These are phyloP conservation scores for Frankliniella intonsa DNA, from an alignment of 2,888 invertebrate genomes.

Conservation along the genomic window DNA sequence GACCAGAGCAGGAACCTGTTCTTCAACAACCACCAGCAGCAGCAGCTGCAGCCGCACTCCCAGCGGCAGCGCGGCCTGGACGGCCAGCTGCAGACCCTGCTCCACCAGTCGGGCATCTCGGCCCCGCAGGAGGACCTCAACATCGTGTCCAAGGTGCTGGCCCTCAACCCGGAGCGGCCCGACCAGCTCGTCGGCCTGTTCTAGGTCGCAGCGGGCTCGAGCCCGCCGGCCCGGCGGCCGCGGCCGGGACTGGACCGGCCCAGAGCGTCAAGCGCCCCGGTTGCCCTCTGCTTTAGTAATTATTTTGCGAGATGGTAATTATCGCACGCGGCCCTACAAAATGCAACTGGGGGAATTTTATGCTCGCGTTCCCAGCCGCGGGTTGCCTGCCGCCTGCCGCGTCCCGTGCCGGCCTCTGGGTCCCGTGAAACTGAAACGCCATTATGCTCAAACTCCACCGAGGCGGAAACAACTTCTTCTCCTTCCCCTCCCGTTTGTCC, in stretches of 20 bases:
- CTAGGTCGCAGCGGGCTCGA: background rate
- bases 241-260: background rate
- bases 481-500: background rate
- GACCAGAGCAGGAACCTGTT: constrained; percentile 40
- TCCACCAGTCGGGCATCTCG: constrained; percentile 63
- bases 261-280: background rate
- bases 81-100: constrained; percentile 59
- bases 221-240: background rate
- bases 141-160: constrained; percentile 74
- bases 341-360: background rate
- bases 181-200: constrained; percentile 12
- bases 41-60: constrained; percentile 37
- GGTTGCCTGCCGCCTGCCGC: no score
- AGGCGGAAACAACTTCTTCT: constrained; percentile 6
- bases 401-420: background rate
- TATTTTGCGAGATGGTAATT: no score
- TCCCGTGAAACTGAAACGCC: constrained; percentile 13
- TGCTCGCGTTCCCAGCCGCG: no score
- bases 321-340: no score
- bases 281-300: no score
- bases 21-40: constrained; percentile 37
- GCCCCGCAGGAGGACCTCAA: constrained; percentile 68
- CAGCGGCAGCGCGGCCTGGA: constrained; percentile 48
- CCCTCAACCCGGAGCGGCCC: constrained; percentile 55
- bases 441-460: constrained; percentile 21